Base-by-base conservation (phyloP, 2,888 invertebrate species). In the Serrognathus titanus region DNA sequence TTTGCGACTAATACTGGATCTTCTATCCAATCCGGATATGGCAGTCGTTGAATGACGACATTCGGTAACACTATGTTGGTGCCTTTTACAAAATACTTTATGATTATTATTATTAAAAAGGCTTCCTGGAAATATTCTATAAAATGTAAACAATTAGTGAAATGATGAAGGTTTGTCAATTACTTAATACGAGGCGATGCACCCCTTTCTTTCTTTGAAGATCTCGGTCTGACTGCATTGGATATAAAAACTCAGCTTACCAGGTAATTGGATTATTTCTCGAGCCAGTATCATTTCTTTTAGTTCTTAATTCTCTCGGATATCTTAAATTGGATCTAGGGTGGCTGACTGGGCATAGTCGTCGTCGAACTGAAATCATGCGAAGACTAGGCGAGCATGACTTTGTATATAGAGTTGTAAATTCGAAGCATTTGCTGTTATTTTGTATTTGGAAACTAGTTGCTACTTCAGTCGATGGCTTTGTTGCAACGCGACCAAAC, bases 1-100 rank as follows among this genome's bases (percentile, higher is more conserved):
- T 72, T n/a, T 0, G 85, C 84, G 37, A 83, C 78, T 1, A 91
- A 75, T 16, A 91, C 82, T 0, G 82, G 73, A 74, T 94, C 93
- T 20, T 81, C 77, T 1, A 85, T 75, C 75, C 84, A 92, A 0
- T 81, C 75, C 0, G 91, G 89, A 73, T 90, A 91, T 0, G 93
- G 90, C 75, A 84, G 90, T 50, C 92, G 81, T 69, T 83, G 82
- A 63, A 89, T 72, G 47, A 76, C 67, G 41, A 85, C 71, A 2
- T 69, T 48, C 0, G 72, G 71, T 51, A 79, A 75, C 6, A 53
- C 45, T 2, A 58, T 35, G n/a, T 11, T 40, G 2, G 4, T 4
- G 7, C 48, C 48, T 11, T 38, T 31, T n/a, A 36, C 48, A 51
- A 53, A 31, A 41, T 53, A 41, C 8, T 41, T 59, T 56, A 50